Base-by-base conservation (phyloP, 2,888 invertebrate genomes). In the Drosophila recens region DNA sequence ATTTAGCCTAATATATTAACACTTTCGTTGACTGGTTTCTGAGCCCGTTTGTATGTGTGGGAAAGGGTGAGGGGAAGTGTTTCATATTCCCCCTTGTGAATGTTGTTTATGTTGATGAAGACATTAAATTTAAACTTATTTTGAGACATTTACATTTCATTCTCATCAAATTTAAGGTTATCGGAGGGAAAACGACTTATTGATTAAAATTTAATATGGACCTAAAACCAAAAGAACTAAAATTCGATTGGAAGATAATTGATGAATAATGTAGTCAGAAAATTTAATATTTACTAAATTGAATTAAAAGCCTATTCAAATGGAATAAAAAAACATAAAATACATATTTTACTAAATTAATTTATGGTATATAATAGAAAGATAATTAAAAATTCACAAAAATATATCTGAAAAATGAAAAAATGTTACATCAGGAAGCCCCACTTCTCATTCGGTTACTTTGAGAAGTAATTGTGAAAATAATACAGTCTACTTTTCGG, bases 1-100 rank as follows among this genome's bases (percentile, higher is more conserved):
- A 78, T 89, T 87, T 89, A 82, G 74, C 49, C 72, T 80, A 76
- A 87, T 80, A 75, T 84, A 87, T 87, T 87, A 77, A 84, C 80
- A 82, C 80, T 87, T 89, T 84, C 73, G 59, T 64, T 71, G 56
- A 70, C 77, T 79, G 70, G 65, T 62, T 63, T 34, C 62, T 38
- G 43, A 11, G 6, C 33, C 48, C n/a, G 6, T 20, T 13, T 51
- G 20, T 9, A n/a, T 38, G 61, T 38, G 45, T 33, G 15, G 17
- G 42, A 2, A 30, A 17, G 45, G 5, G n/a, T 56, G 10, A 42
- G 40, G 46, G 23, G 6, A 33, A 15, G 8, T 15, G 43, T n/a
- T 23, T 36, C 34, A 17, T 15, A 46, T 34, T 56, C 10, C 34
- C 17, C n/a, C 17, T 33, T 58, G 38, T 36, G 23, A 57, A 23